phyloP scores from a whole-genome alignment of 2,797 vertebrate genomes.

The Periophthalmus magnuspinnatus region DNA sequence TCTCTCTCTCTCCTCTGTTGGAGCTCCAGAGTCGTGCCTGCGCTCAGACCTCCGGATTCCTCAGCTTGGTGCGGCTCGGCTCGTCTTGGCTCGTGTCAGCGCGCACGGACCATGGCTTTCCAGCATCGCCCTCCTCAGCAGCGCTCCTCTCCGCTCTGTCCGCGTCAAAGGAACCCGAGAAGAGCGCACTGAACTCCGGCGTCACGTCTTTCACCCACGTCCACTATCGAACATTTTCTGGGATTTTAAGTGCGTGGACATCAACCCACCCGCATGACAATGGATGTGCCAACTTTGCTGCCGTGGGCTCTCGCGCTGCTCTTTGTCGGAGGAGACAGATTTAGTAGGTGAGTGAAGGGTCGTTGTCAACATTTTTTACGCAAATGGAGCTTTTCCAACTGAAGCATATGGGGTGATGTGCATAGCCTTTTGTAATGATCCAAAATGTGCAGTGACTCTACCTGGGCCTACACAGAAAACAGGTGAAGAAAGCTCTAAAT shows the following conservation, averaged over 20 bases:
- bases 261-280: constrained; percentile 47
- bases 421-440: too few relatives aligned
- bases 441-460: too few relatives aligned
- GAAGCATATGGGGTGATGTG: too few relatives aligned
- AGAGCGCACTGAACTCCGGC: constrained; percentile 41
- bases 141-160: constrained; percentile 55
- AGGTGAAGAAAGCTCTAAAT: too few relatives aligned
- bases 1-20: not conserved
- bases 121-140: constrained; percentile 14
- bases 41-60: not conserved
- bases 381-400: too few relatives aligned
- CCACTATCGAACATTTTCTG: too few relatives aligned
- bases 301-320: constrained; percentile 79
- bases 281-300: constrained; percentile 82
- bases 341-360: constrained; percentile 83
- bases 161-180: constrained; percentile 57
- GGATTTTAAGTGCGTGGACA: not conserved
- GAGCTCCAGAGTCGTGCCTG: not conserved
- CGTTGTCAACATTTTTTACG: too few relatives aligned
- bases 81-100: not conserved
- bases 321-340: constrained; percentile 76
- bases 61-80: too few relatives aligned
- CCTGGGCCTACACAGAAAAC: too few relatives aligned
- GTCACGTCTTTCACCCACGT: not conserved
- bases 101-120: constrained; percentile 57